Evolutionary conservation across 1,140 invertebrate genomes (phyloP), one percentile per base, ranked within the genome.

Genomic region (Gonioctena quinquepunctata): DNA sequence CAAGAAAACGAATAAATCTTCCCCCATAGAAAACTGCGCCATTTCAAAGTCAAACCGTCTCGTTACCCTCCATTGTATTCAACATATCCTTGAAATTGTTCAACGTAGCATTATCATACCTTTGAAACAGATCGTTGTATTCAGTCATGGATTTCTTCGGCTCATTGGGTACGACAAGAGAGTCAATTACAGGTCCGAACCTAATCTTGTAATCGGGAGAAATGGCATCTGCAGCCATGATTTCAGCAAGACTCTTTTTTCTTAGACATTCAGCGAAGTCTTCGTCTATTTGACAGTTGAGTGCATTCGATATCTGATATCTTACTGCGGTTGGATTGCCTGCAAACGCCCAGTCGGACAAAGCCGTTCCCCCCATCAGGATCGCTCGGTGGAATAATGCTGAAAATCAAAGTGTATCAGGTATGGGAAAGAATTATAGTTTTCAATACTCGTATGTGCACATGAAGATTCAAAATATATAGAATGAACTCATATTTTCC

Each of bases 291-390:
- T 87, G 83, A n/a, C 96, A 97, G 77, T 94, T 92, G 1, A 96
- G 83, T 57, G 87, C 89, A 74, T 91, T 87, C 0, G 94, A 93
- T 5, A 97, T 91, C 86, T 94, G 91, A 77, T 91, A 87, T 1
- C 92, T 94, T 68, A 92, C 92, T 77, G 91, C 89, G 0, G 90
- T 79, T 0, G 95, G 93, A 73, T 94, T 91, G 77, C 89, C 89
- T 2, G 92, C 93, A 77, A 96, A 87, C 0, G 96, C 95, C 91
- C 94, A 96, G 72, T 93, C 92, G 61, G 93, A 92, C 50, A 98
- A 83, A 0, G 96, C 96, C 2, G 96, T 95, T 0, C 97, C 97
- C 26, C 94, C 94, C 93, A 98, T 96, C 7, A 98, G 85, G 68
- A 99, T 95, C 0, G 94, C 95, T 56, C 96, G 89, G 76, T 96